A percentile compares a stretch with the other conserved stretches of the same genome.
phyloP scores from a whole-genome alignment of 2,113 vertebrate species.

The Baryphthengus martii region DNA sequence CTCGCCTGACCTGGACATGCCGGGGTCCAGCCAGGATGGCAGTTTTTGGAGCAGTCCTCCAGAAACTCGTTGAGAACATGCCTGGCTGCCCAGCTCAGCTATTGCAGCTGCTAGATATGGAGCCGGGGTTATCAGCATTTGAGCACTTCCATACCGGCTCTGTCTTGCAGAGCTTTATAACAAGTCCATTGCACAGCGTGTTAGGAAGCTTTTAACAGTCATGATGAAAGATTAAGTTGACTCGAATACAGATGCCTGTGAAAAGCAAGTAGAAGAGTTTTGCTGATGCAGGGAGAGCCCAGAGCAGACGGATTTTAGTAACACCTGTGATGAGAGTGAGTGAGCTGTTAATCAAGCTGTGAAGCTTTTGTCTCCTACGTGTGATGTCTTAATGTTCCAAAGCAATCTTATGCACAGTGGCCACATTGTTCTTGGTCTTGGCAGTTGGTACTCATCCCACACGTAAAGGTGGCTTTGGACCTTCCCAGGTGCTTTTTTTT shows the following conservation, averaged over 20 bases:
- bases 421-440: not conserved
- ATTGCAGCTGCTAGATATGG: not conserved
- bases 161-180: not conserved
- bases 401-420: not conserved
- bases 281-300: not conserved
- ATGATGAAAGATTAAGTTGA: not conserved
- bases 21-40: not conserved
- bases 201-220: not conserved
- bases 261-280: not conserved
- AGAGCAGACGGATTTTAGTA: not conserved
- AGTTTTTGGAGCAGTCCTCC: not conserved
- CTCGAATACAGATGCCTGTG: not conserved
- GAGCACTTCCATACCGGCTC: rapidly evolving
- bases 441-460: not conserved
- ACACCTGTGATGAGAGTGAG: not conserved
- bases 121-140: not conserved
- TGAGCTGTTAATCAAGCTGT: not conserved
- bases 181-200: rapidly evolving
- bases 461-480: not conserved
- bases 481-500: not conserved
- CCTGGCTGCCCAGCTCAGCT: not conserved
- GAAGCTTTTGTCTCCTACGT: not conserved
- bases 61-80: rapidly evolving
- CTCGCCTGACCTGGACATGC: rapidly evolving
- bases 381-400: not conserved